A percentile compares a stretch with the other conserved stretches of the same genome.
phyloP scores from a whole-genome alignment of 64 coral and sea anemone genomes.

The Actinia equina region DNA sequence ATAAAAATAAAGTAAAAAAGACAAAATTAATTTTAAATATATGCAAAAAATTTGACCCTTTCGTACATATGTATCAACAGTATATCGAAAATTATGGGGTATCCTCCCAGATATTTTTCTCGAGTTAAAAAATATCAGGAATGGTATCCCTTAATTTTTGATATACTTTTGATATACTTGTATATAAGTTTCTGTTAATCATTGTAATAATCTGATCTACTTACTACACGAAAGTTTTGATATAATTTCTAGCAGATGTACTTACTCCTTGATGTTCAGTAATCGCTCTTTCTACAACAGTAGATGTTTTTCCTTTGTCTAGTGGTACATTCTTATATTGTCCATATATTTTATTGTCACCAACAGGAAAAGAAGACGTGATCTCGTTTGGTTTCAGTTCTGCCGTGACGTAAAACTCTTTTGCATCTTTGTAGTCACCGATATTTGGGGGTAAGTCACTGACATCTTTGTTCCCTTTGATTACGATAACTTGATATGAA shows the following conservation, averaged over 20 bases:
- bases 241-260: background rate
- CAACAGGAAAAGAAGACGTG: constrained; percentile 6
- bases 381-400: background rate
- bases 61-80: no score
- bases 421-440: background rate
- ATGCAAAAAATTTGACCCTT: no score
- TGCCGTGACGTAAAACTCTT: background rate
- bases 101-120: background rate
- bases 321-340: constrained; percentile 9
- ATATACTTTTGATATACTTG: no score
- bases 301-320: background rate
- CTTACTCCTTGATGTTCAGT: constrained; percentile 11
- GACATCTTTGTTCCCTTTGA: background rate
- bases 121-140: no score
- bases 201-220: no score
- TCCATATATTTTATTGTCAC: constrained; percentile 5
- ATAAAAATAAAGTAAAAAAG: background rate
- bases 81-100: no score
- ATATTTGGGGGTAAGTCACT: background rate
- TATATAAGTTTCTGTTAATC: background rate
- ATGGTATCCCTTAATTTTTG: no score
- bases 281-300: constrained; percentile 22
- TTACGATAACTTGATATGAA: background rate
- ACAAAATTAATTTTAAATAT: background rate
- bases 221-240: no score